phyloP scores from a whole-genome alignment of 2,797 vertebrate genomes.

The Fistularia tabacaria region DNA sequence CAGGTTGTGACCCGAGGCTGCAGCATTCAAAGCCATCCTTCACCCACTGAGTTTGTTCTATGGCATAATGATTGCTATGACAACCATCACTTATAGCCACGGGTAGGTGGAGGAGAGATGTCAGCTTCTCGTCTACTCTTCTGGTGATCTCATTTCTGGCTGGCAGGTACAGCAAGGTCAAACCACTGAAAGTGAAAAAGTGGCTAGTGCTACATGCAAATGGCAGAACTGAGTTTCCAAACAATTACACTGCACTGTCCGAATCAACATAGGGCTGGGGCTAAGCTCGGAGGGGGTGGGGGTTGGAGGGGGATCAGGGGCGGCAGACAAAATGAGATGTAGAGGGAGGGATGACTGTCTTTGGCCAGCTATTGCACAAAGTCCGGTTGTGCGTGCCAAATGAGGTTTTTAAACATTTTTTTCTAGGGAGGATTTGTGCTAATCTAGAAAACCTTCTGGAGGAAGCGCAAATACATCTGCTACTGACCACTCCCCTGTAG shows the following conservation, averaged over 20 bases:
- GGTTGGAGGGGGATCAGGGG: conserved; percentile 21
- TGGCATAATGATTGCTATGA: conserved; percentile 80
- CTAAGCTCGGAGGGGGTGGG: conserved; percentile 41
- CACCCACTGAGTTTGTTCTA: conserved; percentile 71
- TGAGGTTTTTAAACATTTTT: conserved; percentile 66
- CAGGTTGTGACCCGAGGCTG: conserved; percentile 74
- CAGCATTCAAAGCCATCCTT: conserved; percentile 74
- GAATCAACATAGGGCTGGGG: conserved; percentile 41
- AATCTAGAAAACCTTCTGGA: conserved; percentile 76
- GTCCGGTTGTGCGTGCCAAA: conserved; percentile 66
- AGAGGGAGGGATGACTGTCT: conserved; percentile 52
- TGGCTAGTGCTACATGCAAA: conserved; percentile 70
- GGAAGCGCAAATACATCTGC: conserved; percentile 75
- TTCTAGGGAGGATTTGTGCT: conserved; percentile 68
- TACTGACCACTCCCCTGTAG: conserved; percentile 68
- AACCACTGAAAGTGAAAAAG: conserved; percentile 72
- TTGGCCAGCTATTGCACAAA: conserved; percentile 58
- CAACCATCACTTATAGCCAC: conserved; percentile 79
- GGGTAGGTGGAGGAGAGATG: conserved; percentile 75
- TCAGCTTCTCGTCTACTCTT: conserved; percentile 71
- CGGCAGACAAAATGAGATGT: conserved; percentile 52
- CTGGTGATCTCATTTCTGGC: conserved; percentile 77
- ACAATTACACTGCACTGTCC: conserved; percentile 64
- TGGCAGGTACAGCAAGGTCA: conserved; percentile 76
- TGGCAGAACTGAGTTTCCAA: conserved; percentile 60